Evolutionary conservation across 2,797 vertebrate species (phyloP).

Genomic region (Neosilurus mollespiculum): DNA sequence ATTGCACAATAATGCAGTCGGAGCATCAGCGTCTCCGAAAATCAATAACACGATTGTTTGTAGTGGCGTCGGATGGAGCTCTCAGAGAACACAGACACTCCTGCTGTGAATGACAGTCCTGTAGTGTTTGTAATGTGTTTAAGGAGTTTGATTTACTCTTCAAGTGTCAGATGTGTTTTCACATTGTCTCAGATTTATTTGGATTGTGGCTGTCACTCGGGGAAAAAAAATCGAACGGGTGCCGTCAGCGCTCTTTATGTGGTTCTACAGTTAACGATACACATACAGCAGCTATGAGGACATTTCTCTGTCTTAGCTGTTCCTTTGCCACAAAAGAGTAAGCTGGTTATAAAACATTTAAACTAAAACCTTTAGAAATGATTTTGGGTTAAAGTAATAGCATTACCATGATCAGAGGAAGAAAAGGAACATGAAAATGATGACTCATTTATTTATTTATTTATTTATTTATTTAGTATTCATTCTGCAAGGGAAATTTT

Average conservation of each 20-base stretch:
- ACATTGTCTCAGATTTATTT: constrained; percentile 3
- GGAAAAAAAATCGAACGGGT: neutral
- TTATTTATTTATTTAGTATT: neutral
- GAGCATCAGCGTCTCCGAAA: neutral
- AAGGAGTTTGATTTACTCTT: constrained; percentile 20
- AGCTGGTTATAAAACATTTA: neutral
- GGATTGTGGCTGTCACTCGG: constrained; percentile 7
- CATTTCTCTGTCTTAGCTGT: neutral
- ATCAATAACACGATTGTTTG: constrained; percentile 3
- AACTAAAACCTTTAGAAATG: neutral
- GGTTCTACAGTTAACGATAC: neutral
- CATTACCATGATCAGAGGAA: neutral
- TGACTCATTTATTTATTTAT: neutral
- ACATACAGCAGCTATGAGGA: neutral
- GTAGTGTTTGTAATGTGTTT: constrained; percentile 5
- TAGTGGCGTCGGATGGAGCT: neutral
- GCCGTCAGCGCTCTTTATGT: neutral
- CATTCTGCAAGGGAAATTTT: too few relatives aligned
- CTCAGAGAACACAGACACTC: neutral
- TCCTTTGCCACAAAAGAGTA: neutral
- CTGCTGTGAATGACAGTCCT: constrained; percentile 10
- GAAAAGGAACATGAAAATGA: neutral
- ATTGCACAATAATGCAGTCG: neutral
- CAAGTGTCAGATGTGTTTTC: constrained; percentile 4
- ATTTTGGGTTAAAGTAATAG: neutral